A percentile compares a stretch with the other conserved stretches of the same genome.
phyloP scores from a whole-genome alignment of 2,797 vertebrate genomes.

The Natrix natrix region DNA sequence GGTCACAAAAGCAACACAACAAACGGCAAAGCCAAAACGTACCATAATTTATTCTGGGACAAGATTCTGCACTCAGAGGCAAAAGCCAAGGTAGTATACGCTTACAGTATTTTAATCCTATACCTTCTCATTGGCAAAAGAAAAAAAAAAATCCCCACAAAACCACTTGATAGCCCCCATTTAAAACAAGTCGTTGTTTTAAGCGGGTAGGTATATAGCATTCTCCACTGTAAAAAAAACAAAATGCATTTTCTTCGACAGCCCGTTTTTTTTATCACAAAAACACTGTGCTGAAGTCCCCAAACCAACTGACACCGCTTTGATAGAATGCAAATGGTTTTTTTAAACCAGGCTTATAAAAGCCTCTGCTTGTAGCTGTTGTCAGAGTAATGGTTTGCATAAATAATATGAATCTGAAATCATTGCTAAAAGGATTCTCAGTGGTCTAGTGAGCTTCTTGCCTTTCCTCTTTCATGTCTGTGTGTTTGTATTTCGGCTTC shows the following conservation, averaged over 20 bases:
- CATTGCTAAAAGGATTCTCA: slow-evolving; percentile 34
- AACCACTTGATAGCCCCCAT: not conserved
- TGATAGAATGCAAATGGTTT: slow-evolving; percentile 21
- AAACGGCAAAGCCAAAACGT: not conserved
- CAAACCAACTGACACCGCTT: slow-evolving; percentile 32
- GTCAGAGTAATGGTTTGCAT: slow-evolving; percentile 20
- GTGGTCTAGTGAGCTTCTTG: not conserved
- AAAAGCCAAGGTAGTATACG: not conserved
- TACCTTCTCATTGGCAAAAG: not conserved
- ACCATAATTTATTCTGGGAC: not conserved
- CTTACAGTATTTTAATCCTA: not conserved
- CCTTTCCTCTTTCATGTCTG: slow-evolving; percentile 23
- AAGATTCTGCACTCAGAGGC: not conserved
- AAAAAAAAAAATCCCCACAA: not conserved
- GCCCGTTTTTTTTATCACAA: slow-evolving; percentile 9
- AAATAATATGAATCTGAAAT: slow-evolving; percentile 43
- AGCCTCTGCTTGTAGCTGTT: slow-evolving; percentile 21
- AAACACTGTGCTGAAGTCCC: slow-evolving; percentile 15
- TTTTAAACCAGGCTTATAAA: slow-evolving; percentile 44
- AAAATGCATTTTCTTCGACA: slow-evolving; percentile 17
- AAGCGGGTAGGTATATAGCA: not conserved
- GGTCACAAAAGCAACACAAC: not conserved
- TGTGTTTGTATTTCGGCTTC: not conserved
- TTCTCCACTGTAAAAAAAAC: slow-evolving; percentile 36
- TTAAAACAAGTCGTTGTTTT: slow-evolving; percentile 14